A percentile compares a stretch with the other conserved stretches of the same genome.
Evolutionary conservation across 2,888 invertebrate genomes (phyloP).

Genomic region (Neoascia interrupta): DNA sequence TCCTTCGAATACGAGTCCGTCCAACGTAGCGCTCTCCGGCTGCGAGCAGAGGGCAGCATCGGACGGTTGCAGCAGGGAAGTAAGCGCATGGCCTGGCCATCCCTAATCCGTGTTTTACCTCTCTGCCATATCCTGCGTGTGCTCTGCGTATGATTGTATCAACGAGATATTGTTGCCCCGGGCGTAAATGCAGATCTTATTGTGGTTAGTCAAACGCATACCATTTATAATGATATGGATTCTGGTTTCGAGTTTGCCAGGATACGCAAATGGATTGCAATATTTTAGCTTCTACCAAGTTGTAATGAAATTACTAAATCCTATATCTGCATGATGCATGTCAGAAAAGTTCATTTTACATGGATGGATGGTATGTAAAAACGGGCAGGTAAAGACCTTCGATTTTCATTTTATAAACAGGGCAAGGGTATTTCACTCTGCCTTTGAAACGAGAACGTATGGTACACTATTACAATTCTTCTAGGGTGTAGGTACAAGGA

Average conservation of each 20-base stretch:
- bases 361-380: not conserved
- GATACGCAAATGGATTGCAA: conserved; percentile 67
- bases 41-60: conserved; percentile 20
- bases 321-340: conserved; percentile 22
- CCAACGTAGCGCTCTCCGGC: no score
- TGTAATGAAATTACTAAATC: conserved; percentile 59
- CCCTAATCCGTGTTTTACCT: conserved; percentile 65
- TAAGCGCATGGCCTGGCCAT: conserved; percentile 51
- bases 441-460: no score
- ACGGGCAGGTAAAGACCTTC: not conserved
- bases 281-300: conserved; percentile 56
- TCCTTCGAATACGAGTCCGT: not conserved
- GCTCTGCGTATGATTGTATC: conserved; percentile 68
- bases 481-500: no score
- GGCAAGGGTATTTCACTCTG: no score
- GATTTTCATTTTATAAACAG: no score
- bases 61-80: conserved; percentile 34
- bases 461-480: no score
- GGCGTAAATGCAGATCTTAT: conserved; percentile 64
- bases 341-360: no score
- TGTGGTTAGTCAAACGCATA: conserved; percentile 67
- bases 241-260: conserved; percentile 66
- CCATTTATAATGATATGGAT: conserved; percentile 64
- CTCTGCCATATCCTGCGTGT: conserved; percentile 67
- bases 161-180: conserved; percentile 62